Base-by-base conservation (phyloP, 2,888 invertebrate species). In the Plusia festucae region DNA sequence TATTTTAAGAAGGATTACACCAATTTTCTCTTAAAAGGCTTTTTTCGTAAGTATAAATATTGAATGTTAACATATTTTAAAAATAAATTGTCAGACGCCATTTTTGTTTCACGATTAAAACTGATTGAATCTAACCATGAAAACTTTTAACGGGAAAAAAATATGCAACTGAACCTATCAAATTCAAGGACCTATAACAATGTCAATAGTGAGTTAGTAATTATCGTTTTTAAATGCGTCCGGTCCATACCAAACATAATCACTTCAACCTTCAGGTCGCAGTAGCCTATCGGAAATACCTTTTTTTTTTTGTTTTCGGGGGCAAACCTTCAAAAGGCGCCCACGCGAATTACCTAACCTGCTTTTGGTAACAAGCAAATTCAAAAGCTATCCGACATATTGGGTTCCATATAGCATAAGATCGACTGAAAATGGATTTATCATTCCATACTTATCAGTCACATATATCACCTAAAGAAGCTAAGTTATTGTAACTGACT, bases 351-450 rank as follows among this genome's bases (percentile, higher is more conserved):
- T 40, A 40, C 40, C 40, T 0, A 40, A 15, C 40, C 40, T 40
- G 40, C 40, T 40, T n/a, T n/a, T 40, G 40, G 40, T 40, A n/a
- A 40, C n/a, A n/a, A n/a, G 40, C n/a, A 40, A n/a, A 40, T n/a
- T 40, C 40, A 40, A 40, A 40, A n/a, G 40, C 40, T 40, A 40
- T 0, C n/a, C 40, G n/a, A n/a, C 40, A 40, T 40, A 40, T n/a
- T n/a, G n/a, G n/a, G n/a, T n/a, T n/a, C n/a, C n/a, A n/a, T n/a
- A n/a, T n/a, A n/a, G 40, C 40, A n/a, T n/a, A 40, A 4, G 40
- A 40, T 40, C 6, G 34, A n/a, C 40, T n/a, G 40, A 15, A 30
- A 30, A 30, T 30, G 30, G 9, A 24, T 24, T n/a, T n/a, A 30
- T 30, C 30, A 30, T 4, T 6, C 27, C 30, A 30, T 30, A 30